Percentiles rank a stretch among this genome's conserved stretches.
Evolutionary conservation across 2,888 invertebrate species (phyloP).

Genomic region (Hermaeophaga mercurialis): DNA sequence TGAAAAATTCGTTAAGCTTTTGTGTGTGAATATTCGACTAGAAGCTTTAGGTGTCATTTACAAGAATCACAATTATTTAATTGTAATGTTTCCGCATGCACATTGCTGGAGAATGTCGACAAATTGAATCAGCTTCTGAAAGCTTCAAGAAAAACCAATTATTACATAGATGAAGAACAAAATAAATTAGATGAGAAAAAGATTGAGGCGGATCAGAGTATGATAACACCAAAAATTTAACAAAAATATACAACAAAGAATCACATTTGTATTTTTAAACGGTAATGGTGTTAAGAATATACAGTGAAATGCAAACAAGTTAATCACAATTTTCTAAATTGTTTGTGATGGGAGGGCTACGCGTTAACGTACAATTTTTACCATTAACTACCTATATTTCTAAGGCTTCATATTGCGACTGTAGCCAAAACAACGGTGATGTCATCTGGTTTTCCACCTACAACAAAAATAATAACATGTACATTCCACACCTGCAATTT

Average conservation of each 20-base stretch:
- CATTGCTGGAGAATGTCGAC: too few species aligned
- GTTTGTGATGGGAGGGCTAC: not conserved
- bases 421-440: constrained; percentile 96
- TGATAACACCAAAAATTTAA: constrained; percentile 19
- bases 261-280: constrained; percentile 20
- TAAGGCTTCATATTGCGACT: constrained; percentile 72
- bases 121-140: too few species aligned
- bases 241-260: constrained; percentile 18
- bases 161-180: constrained; percentile 7
- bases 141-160: too few species aligned
- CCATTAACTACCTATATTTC: constrained; percentile 11
- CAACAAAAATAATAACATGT: constrained; percentile 54
- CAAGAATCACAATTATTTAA: too few species aligned
- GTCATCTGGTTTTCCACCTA: constrained; percentile 98
- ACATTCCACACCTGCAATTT: too few species aligned
- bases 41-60: too few species aligned
- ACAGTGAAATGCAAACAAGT: constrained; percentile 26
- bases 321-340: constrained; percentile 4
- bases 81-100: too few species aligned
- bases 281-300: constrained; percentile 16
- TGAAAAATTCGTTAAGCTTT: too few species aligned
- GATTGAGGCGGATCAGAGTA: not conserved
- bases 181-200: not conserved
- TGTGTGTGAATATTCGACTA: too few species aligned
- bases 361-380: not conserved